Conservation (phyloP, 1,140 invertebrate species). For the Bombyx mandarina region DNA sequence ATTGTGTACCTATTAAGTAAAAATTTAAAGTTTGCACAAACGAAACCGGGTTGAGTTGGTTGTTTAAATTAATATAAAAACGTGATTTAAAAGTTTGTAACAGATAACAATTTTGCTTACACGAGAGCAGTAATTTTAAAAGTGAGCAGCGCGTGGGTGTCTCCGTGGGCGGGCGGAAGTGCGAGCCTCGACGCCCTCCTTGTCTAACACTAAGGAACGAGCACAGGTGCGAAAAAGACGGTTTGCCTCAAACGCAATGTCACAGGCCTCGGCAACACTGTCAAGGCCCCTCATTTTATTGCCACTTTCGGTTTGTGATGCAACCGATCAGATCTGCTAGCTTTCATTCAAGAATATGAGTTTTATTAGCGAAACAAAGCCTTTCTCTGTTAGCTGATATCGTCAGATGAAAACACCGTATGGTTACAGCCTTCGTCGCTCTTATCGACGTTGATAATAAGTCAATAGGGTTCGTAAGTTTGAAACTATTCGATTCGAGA, state of each 20-base stretch:
- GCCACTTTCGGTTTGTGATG: slow-evolving; percentile 63
- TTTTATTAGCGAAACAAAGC: slow-evolving; percentile 1
- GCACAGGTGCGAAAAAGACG: slow-evolving; percentile 26
- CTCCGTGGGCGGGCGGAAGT: slow-evolving; percentile 68
- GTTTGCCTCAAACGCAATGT: slow-evolving; percentile 42
- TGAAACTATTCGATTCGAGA: too few relatives aligned
- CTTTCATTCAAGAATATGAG: slow-evolving; percentile 1
- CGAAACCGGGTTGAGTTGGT: background rate
- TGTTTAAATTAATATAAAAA: background rate
- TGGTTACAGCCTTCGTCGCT: too few relatives aligned
- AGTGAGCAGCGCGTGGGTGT: slow-evolving; percentile 51
- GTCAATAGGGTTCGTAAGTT: too few relatives aligned
- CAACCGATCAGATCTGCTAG: slow-evolving; percentile 26
- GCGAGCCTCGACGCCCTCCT: slow-evolving; percentile 53
- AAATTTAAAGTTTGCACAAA: background rate
- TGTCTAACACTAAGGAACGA: slow-evolving; percentile 38
- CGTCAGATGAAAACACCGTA: too few relatives aligned
- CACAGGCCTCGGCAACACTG: slow-evolving; percentile 54
- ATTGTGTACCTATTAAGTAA: too few relatives aligned
- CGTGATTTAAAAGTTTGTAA: slow-evolving; percentile 18
- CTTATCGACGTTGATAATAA: too few relatives aligned
- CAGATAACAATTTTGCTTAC: slow-evolving; percentile 39
- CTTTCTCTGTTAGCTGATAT: background rate
- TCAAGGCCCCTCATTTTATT: slow-evolving; percentile 53
- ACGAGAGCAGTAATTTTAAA: slow-evolving; percentile 54